Base-by-base conservation (phyloP, 2,113 vertebrate species). In the Nyctibius bracteatus region DNA sequence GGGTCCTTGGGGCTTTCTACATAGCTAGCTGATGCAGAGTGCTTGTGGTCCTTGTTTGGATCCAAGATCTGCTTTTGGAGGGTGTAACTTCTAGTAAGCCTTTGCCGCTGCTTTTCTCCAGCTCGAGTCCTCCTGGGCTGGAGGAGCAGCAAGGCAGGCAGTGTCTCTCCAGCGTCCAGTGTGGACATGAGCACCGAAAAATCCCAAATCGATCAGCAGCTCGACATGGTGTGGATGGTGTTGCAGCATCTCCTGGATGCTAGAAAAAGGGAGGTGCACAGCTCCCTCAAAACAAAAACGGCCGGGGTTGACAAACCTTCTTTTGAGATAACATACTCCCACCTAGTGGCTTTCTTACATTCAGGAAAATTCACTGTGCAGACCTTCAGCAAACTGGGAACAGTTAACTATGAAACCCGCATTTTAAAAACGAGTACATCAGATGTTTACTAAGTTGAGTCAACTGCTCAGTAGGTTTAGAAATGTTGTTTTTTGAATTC, bases 301-400 rank as follows among this genome's bases (percentile, higher is more conserved):
- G n/a, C 27, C 2, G 8, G 4, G 11, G n/a, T 4, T 55, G 39
- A 46, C 19, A 33, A n/a, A 17, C 33, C 15, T 54, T 37, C 46
- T 91, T 51, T 43, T 30, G 39, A 94, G 35, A 85, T 47, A 90
- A 93, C 47, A 83, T 52, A 95, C 89, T 92, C 83, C 97, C 96
- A 97, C 75, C 96, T 97, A 97, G 91, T 65, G 97, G 94, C 37
- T 81, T 15, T n/a, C 31, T 9, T 9, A 8, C 6, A 6, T 23
- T 41, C 54, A 6, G 67, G 44, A 82, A 85, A 72, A 72, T 8
- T 39, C 35, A n/a, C 25, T 27, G 28, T 28, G 47, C 28, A 23
- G 13, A 39, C 14, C 84, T 62, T 31, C 68, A 47, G 30, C 39
- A 77, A 77, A 68, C 0, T 9, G 9, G 3, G 33, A 55, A 37